Percentiles rank a stretch among this genome's conserved stretches.
phyloP scores from a whole-genome alignment of 2,888 invertebrate genomes.

The Drosophila atripex region DNA sequence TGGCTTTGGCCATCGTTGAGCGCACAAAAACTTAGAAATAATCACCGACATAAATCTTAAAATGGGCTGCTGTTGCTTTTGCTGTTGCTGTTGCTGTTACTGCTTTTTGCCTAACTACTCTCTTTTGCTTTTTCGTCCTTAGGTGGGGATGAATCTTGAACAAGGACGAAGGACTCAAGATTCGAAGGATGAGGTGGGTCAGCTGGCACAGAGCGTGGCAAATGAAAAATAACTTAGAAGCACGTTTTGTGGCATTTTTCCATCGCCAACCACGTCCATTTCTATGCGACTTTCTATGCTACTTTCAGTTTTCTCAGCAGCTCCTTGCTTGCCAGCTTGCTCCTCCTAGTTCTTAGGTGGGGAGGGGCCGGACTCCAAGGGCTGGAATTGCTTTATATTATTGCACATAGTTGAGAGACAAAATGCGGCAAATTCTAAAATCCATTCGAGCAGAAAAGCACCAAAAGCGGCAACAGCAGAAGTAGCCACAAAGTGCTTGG shows the following conservation, averaged over 20 bases:
- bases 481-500: slow-evolving; percentile 31
- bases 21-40: slow-evolving; percentile 82
- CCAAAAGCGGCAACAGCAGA: slow-evolving; percentile 22
- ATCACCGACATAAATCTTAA: slow-evolving; percentile 83
- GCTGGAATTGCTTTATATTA: slow-evolving; percentile 39
- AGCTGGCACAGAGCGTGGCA: slow-evolving; percentile 46
- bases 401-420: slow-evolving; percentile 59
- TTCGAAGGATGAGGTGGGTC: slow-evolving; percentile 2
- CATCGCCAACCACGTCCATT: slow-evolving; percentile 24
- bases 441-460: slow-evolving; percentile 58
- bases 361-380: neutral
- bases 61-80: slow-evolving; percentile 59
- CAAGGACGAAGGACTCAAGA: neutral
- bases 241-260: slow-evolving; percentile 75
- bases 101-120: slow-evolving; percentile 49
- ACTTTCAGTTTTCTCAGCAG: slow-evolving; percentile 4
- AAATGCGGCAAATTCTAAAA: slow-evolving; percentile 62
- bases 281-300: slow-evolving; percentile 42
- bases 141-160: slow-evolving; percentile 18
- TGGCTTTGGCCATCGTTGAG: slow-evolving; percentile 63
- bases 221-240: slow-evolving; percentile 80
- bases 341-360: neutral
- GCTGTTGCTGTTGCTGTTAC: slow-evolving; percentile 7
- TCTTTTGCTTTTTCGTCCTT: slow-evolving; percentile 8
- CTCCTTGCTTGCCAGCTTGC: neutral